Base-by-base conservation (phyloP, 2,888 invertebrate species). In the Dryobotodes eremita region DNA sequence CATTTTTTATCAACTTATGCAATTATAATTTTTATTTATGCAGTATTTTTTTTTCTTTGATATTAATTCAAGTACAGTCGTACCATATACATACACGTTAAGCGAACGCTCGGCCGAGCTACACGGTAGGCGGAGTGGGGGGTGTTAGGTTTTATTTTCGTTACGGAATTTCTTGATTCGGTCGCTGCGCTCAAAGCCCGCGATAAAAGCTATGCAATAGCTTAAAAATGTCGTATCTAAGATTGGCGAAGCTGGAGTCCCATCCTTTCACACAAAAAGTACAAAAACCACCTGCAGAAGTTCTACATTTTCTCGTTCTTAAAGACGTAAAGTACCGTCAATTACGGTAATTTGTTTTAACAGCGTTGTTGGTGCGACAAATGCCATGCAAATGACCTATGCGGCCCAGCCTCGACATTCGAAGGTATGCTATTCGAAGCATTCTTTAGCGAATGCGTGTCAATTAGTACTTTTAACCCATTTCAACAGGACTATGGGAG, bases 341-440 rank as follows among this genome's bases (percentile, higher is more conserved):
- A 86, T 84, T 84, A 86, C 86, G 13, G 78, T 86, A 84, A 84
- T 84, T 84, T 86, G 86, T 83, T 86, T 83, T 73, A 82, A 86
- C 53, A 72, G 66, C 78, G 78, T 50, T 20, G 55, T 55, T 71
- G 65, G 71, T 57, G 86, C 86, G 83, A 84, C 83, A 86, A 84
- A 84, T 84, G 78, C 86, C 83, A 84, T 83, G 83, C 83, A 86
- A 84, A 86, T 83, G 86, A 86, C 83, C 83, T 83, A 83, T 86
- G 50, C 65, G 46, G 65, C 55, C 59, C 72, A 57, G 75, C 57
- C 62, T 65, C 68, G 73, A 84, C 86, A 78, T 86, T 72, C 83
- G 59, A 66, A 73, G 73, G 77, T 8, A 73, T 70, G 83, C 71
- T 70, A 73, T 84, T 71, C 62, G 64, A 57, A 55, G 59, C 71